These are phyloP conservation scores for Talpa occidentalis DNA, from an alignment of 2,113 vertebrate species.

Conservation along the genomic window DNA sequence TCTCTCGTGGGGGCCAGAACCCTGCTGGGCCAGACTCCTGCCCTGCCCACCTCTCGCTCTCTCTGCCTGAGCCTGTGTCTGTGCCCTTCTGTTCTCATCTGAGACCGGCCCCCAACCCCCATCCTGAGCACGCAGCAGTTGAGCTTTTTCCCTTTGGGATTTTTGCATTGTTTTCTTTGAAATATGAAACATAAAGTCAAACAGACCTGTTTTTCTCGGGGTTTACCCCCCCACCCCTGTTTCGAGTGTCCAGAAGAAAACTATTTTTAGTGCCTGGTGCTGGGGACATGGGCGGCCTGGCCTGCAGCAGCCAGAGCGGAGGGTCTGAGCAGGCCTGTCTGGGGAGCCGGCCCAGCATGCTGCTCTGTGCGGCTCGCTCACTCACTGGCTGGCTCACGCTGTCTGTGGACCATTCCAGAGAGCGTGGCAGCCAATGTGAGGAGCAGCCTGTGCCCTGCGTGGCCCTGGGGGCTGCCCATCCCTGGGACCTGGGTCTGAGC, in stretches of 20 bases:
- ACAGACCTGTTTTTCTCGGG: not conserved
- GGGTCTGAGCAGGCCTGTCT: not conserved
- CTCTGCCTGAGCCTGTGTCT: not conserved
- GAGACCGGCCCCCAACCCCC: not conserved
- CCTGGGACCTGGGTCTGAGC: not conserved
- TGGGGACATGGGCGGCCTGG: conserved; percentile 1
- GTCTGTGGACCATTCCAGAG: fast-evolving
- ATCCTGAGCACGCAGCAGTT: not conserved
- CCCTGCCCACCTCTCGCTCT: not conserved
- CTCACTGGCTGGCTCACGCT: not conserved
- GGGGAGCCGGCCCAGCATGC: fast-evolving
- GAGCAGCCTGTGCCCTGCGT: fast-evolving
- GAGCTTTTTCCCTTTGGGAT: not conserved
- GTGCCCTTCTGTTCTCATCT: fast-evolving
- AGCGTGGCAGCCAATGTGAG: fast-evolving
- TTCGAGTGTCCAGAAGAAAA: conserved; percentile 28
- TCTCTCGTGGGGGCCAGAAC: fast-evolving
- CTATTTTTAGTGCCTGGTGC: conserved; percentile 75
- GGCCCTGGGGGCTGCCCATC: not conserved
- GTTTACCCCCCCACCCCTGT: not conserved
- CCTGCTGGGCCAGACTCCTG: not conserved
- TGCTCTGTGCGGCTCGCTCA: fast-evolving
- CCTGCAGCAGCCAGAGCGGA: not conserved
- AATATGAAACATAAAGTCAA: not conserved
- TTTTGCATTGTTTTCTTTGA: not conserved